Evolutionary conservation across 2,797 vertebrate genomes (phyloP).

Genomic region (Lutjanus campechanus): DNA sequence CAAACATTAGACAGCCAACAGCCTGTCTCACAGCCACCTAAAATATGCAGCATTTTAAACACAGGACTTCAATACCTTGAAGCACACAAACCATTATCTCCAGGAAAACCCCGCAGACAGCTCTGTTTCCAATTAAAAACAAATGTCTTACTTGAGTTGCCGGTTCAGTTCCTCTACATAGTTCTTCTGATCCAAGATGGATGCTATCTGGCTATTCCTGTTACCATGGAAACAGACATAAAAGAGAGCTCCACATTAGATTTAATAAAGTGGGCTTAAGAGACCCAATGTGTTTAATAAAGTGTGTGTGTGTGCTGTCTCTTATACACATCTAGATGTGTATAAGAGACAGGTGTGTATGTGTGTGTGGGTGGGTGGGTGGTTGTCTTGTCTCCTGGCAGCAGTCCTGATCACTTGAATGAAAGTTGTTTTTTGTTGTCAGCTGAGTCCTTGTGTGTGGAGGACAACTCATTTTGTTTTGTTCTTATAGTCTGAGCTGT

Average conservation of each 20-base stretch:
- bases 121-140: conserved; percentile 11
- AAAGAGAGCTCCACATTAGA: conserved; percentile 33
- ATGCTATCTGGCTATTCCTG: conserved; percentile 96
- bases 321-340: too few species aligned
- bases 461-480: conserved; percentile 34
- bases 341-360: too few species aligned
- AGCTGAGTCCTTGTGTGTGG: conserved; percentile 14
- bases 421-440: conserved; percentile 50
- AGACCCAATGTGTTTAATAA: not conserved
- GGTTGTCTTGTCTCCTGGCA: conserved; percentile 48
- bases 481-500: conserved; percentile 18
- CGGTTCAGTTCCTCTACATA: conserved; percentile 98
- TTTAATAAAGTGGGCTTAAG: not conserved
- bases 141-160: conserved; percentile 92
- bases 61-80: not conserved
- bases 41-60: not conserved
- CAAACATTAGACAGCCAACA: not conserved
- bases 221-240: conserved; percentile 66
- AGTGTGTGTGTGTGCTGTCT: not conserved
- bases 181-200: conserved; percentile 99
- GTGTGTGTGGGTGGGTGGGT: conserved; percentile 16
- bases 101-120: not conserved
- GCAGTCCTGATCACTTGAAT: conserved; percentile 56
- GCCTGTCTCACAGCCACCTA: not conserved
- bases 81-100: not conserved